These are phyloP conservation scores for Gymnothorax reevesii DNA, from an alignment of 2,797 vertebrate species.

Conservation along the genomic window DNA sequence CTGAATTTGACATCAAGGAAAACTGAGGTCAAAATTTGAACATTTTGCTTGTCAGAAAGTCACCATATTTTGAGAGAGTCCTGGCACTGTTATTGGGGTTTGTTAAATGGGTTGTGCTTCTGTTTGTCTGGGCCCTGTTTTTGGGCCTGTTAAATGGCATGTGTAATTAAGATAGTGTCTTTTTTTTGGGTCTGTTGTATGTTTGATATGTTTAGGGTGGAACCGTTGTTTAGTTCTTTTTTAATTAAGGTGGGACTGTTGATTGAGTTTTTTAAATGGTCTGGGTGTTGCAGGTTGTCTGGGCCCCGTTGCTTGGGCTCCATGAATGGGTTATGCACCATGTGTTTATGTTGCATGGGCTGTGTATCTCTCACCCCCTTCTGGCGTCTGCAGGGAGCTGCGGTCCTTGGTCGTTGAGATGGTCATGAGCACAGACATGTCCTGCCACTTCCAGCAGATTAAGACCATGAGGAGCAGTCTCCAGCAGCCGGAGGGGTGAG, in stretches of 20 bases:
- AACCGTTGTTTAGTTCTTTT: constrained; percentile 5
- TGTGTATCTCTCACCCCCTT: background rate
- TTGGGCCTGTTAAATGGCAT: too few relatives aligned
- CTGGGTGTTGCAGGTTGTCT: background rate
- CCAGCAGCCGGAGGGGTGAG: constrained; percentile 89
- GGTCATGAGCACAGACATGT: constrained; percentile 99
- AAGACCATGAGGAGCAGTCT: constrained; percentile 90
- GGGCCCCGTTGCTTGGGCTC: background rate
- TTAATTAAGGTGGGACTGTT: constrained; percentile 18
- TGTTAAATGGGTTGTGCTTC: too few relatives aligned
- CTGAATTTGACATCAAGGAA: too few relatives aligned
- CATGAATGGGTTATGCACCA: constrained; percentile 27
- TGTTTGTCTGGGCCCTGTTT: too few relatives aligned
- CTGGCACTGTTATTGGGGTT: too few relatives aligned
- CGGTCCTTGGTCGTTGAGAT: constrained; percentile 94
- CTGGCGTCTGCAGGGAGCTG: constrained; percentile 74
- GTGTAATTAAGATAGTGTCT: too few relatives aligned
- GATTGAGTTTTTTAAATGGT: constrained; percentile 20
- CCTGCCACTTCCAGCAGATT: constrained; percentile 97
- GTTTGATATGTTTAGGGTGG: too few relatives aligned
- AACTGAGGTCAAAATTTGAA: too few relatives aligned
- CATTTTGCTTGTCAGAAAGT: too few relatives aligned
- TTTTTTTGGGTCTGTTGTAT: constrained; percentile 6
- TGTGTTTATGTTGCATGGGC: constrained; percentile 21
- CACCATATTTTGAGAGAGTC: too few relatives aligned